Percentiles rank a stretch among this genome's conserved stretches.
phyloP scores from a whole-genome alignment of 2,113 vertebrate genomes.

The Psettodes erumei region DNA sequence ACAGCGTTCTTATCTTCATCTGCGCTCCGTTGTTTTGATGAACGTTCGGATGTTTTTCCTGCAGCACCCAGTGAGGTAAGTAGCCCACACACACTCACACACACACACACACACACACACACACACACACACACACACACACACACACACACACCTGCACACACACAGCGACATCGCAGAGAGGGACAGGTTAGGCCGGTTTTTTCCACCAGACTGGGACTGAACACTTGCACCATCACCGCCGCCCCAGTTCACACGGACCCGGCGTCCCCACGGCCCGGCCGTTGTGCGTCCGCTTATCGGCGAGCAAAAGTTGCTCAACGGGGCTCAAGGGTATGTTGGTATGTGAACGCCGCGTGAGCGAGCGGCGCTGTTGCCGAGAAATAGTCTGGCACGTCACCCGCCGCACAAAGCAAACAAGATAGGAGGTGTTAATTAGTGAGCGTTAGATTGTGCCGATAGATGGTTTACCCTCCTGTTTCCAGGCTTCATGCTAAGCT shows the following conservation, averaged over 20 bases:
- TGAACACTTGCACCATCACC: constrained; percentile 72
- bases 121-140: constrained; percentile 68
- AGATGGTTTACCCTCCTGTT: background rate
- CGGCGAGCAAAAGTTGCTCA: constrained; percentile 41
- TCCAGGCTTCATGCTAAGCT: background rate
- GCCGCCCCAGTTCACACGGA: constrained; percentile 66
- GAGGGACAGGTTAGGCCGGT: constrained; percentile 75
- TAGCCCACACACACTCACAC: constrained; percentile 70
- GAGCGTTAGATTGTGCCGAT: background rate
- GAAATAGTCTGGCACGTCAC: background rate
- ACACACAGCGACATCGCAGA: constrained; percentile 40
- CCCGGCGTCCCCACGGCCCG: constrained; percentile 43
- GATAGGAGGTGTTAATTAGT: background rate
- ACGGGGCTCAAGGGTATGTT: constrained; percentile 22
- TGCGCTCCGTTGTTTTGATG: constrained; percentile 76
- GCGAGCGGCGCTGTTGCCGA: constrained; percentile 2
- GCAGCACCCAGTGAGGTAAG: constrained; percentile 70
- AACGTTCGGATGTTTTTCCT: constrained; percentile 83
- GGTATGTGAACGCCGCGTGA: constrained; percentile 40
- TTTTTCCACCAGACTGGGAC: constrained; percentile 76
- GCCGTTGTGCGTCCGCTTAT: constrained; percentile 66
- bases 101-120: constrained; percentile 41
- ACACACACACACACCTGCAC: constrained; percentile 51
- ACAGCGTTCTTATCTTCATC: constrained; percentile 75
- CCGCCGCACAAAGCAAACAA: background rate